Evolutionary conservation across 1,140 invertebrate species (phyloP).

Genomic region (Helicorthomorpha holstii): DNA sequence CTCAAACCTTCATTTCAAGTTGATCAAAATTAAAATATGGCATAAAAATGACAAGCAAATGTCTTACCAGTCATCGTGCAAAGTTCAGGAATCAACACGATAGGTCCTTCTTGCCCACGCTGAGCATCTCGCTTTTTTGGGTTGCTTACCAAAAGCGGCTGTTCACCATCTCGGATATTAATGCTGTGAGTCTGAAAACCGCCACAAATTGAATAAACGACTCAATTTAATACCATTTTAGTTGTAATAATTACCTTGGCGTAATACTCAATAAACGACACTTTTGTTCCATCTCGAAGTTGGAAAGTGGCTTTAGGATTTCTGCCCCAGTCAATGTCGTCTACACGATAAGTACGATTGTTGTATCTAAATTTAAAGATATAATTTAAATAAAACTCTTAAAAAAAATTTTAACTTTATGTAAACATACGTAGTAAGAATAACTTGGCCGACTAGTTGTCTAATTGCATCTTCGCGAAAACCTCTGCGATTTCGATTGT

Average conservation of each 20-base stretch:
- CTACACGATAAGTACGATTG: slow-evolving; percentile 54
- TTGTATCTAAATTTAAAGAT: too few species aligned
- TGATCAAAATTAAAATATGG: neutral
- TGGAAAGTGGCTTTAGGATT: slow-evolving; percentile 50
- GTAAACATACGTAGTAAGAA: slow-evolving; percentile 12
- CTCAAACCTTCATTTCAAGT: slow-evolving; percentile 14
- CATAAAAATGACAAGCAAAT: neutral
- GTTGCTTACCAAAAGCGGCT: slow-evolving; percentile 13
- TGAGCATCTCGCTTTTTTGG: slow-evolving; percentile 21
- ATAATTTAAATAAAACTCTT: too few species aligned
- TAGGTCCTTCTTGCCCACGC: slow-evolving; percentile 14
- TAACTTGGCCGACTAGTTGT: slow-evolving; percentile 11
- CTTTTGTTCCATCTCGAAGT: slow-evolving; percentile 32
- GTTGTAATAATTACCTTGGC: too few species aligned
- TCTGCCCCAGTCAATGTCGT: slow-evolving; percentile 60
- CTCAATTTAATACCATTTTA: too few species aligned
- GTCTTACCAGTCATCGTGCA: slow-evolving; percentile 20
- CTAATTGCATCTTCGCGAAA: slow-evolving; percentile 5
- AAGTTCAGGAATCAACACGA: slow-evolving; percentile 23
- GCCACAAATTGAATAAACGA: too few species aligned
- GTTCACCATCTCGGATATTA: slow-evolving; percentile 14
- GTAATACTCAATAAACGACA: slow-evolving; percentile 65
- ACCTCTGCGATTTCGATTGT: neutral
- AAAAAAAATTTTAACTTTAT: too few species aligned
- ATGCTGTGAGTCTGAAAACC: too few species aligned